These are phyloP conservation scores for Lasioglossum baleicum DNA, from an alignment of 1,140 invertebrate species.

Conservation along the genomic window DNA sequence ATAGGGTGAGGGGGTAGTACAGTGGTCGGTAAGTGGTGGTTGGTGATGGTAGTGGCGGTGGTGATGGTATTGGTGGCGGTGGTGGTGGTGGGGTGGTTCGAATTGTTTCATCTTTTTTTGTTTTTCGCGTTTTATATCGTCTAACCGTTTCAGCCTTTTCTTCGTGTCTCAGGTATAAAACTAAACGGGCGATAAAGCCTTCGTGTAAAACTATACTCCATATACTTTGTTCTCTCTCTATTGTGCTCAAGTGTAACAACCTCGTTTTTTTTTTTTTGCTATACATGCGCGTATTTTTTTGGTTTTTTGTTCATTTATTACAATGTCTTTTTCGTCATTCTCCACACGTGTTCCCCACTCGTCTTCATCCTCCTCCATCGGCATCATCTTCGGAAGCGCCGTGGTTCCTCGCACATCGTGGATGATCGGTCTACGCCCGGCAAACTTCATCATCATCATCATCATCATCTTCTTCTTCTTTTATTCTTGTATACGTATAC, in stretches of 20 bases:
- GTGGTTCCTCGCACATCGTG: no score
- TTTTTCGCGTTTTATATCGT: conserved; percentile 37
- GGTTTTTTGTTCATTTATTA: conserved; percentile 23
- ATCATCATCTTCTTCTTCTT: background rate
- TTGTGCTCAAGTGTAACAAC: conserved; percentile 59
- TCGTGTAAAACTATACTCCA: conserved; percentile 63
- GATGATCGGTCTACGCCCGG: no score
- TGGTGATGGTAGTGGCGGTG: no score
- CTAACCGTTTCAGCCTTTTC: conserved; percentile 56
- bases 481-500: conserved; percentile 33
- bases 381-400: no score
- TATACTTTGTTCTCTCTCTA: conserved; percentile 62
- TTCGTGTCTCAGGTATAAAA: conserved; percentile 63
- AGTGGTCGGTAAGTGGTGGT: no score
- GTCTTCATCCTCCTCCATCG: no score
- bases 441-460: no score
- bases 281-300: conserved; percentile 42
- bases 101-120: conserved; percentile 24
- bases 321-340: conserved; percentile 8
- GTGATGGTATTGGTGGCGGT: no score
- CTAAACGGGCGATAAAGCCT: conserved; percentile 56
- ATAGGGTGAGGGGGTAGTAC: background rate
- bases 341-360: background rate
- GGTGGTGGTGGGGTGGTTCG: conserved; percentile 10
- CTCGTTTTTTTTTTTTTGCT: conserved; percentile 26